These are phyloP conservation scores for Pelvicachromis taeniatus DNA, from an alignment of 2,113 vertebrate genomes.

Conservation along the genomic window DNA sequence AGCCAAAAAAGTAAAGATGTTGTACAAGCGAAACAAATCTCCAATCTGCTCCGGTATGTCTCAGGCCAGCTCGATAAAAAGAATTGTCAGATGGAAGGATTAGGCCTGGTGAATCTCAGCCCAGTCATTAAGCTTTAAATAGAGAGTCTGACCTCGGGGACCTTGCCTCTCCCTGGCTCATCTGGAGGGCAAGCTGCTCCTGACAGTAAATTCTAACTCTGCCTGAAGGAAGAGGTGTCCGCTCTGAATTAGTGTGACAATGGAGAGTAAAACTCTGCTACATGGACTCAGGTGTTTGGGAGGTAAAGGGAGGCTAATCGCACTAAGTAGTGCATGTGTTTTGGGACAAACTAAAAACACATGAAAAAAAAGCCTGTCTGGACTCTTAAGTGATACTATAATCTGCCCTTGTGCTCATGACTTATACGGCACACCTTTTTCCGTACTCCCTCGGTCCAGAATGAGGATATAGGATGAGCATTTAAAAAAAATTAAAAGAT, in stretches of 20 bases:
- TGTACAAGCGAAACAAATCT: slow-evolving; percentile 51
- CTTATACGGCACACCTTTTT: background rate
- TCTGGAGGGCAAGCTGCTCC: slow-evolving; percentile 57
- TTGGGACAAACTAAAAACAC: slow-evolving; percentile 17
- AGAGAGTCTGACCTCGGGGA: slow-evolving; percentile 44
- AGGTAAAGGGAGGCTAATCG: slow-evolving; percentile 16
- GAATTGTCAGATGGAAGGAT: slow-evolving; percentile 52
- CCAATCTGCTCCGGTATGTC: slow-evolving; percentile 46
- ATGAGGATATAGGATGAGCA: background rate
- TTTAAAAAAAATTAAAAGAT: background rate
- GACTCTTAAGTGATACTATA: background rate
- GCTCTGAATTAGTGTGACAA: slow-evolving; percentile 18
- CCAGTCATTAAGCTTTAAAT: slow-evolving; percentile 60
- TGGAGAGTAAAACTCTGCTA: background rate
- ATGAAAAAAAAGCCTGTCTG: background rate
- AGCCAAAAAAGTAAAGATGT: slow-evolving; percentile 30
- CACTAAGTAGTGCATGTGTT: slow-evolving; percentile 31
- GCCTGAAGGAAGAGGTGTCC: slow-evolving; percentile 24
- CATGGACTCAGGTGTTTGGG: background rate
- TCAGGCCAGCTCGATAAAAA: slow-evolving; percentile 43
- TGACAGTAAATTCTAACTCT: slow-evolving; percentile 32
- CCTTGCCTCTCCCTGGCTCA: slow-evolving; percentile 38
- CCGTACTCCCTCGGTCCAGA: background rate
- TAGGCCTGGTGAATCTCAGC: slow-evolving; percentile 37
- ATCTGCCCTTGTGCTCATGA: background rate